Percentiles rank a stretch among this genome's conserved stretches.
These are phyloP conservation scores for Seriola quinqueradiata DNA, from an alignment of 2,113 vertebrate genomes.

Conservation along the genomic window DNA sequence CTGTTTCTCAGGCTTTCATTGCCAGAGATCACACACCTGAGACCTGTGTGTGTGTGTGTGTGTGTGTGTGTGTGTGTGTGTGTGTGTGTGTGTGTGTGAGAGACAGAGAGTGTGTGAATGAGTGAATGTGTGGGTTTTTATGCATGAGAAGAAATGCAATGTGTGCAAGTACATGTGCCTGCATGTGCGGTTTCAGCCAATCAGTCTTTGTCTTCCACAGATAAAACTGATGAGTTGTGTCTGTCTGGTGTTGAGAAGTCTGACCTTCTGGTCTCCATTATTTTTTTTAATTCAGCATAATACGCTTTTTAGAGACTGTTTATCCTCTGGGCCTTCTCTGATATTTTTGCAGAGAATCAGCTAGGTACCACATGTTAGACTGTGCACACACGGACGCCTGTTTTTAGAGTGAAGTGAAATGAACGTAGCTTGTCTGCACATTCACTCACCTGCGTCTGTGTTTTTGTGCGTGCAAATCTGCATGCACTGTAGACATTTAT, in stretches of 20 bases:
- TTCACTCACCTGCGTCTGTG: conserved; percentile 47
- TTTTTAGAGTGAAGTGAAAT: conserved; percentile 56
- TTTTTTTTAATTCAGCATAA: conserved; percentile 59
- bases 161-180: conserved; percentile 23
- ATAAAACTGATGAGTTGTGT: conserved; percentile 38
- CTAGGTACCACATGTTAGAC: conserved; percentile 54
- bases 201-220: conserved; percentile 24
- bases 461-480: conserved; percentile 55
- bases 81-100: not conserved
- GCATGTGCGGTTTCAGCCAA: conserved; percentile 14
- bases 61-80: conserved; percentile 25
- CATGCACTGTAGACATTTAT: conserved; percentile 41
- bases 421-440: conserved; percentile 44
- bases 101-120: conserved; percentile 7
- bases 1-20: conserved; percentile 69
- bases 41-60: conserved; percentile 55
- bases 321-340: conserved; percentile 49
- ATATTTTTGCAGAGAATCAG: conserved; percentile 46
- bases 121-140: conserved; percentile 23
- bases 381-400: conserved; percentile 45
- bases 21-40: conserved; percentile 80
- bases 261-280: conserved; percentile 47
- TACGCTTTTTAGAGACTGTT: conserved; percentile 49
- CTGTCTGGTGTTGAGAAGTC: conserved; percentile 49
- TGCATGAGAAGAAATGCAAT: conserved; percentile 18